Evolutionary conservation across 2,113 vertebrate genomes (phyloP).

Genomic region (Misgurnus anguillicaudatus): DNA sequence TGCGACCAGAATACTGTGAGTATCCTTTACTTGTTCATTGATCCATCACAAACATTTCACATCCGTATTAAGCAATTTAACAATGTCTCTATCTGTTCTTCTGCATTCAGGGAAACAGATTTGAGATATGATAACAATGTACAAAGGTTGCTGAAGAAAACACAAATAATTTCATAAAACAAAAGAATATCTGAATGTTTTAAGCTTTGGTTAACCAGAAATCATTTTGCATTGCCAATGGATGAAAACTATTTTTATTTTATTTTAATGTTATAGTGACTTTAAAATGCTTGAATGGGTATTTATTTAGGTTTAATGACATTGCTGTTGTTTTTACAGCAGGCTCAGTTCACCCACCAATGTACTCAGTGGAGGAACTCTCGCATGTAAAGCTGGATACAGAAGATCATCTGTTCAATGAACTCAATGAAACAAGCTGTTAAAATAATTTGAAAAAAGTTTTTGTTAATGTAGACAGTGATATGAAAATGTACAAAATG

Average conservation of each 20-base stretch:
- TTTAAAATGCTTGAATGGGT: not conserved
- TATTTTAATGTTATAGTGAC: not conserved
- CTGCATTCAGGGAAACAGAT: constrained; percentile 54
- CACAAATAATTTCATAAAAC: not conserved
- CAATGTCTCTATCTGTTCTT: constrained; percentile 35
- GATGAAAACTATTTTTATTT: not conserved
- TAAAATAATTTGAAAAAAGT: constrained; percentile 42
- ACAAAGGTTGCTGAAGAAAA: not conserved
- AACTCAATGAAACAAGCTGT: constrained; percentile 69
- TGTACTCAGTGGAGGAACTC: constrained; percentile 41
- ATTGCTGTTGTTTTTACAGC: not conserved
- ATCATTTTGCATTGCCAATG: not conserved
- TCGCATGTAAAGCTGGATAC: constrained; percentile 47
- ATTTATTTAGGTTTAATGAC: not conserved
- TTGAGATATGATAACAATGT: not conserved
- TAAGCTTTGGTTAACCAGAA: not conserved
- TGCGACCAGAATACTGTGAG: constrained; percentile 59
- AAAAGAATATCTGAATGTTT: not conserved
- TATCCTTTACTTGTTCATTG: not conserved
- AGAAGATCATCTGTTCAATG: constrained; percentile 58
- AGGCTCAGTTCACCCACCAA: constrained; percentile 53
- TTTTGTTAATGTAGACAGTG: not conserved
- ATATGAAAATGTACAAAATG: not conserved
- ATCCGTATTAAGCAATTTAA: not conserved
- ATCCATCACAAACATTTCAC: not conserved